Percentiles rank a stretch among this genome's conserved stretches.
Conservation (phyloP, 2,888 invertebrate species). For the Xylota sylvarum region DNA sequence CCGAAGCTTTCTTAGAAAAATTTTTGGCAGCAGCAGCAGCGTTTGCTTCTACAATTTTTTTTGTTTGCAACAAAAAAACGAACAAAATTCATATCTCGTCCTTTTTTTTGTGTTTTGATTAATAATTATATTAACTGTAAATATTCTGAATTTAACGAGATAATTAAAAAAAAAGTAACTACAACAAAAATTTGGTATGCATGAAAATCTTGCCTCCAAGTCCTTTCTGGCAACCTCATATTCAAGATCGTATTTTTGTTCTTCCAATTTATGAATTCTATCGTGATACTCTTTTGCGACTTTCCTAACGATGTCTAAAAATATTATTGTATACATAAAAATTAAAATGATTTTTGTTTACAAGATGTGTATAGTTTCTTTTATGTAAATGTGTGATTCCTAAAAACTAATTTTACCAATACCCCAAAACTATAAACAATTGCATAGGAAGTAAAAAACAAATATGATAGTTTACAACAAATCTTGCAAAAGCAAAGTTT, state of each 20-base stretch:
- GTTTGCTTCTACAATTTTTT: constrained; percentile 69
- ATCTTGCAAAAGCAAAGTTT: constrained; percentile 60
- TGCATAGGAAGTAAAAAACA: constrained; percentile 25
- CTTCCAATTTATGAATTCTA: constrained; percentile 84
- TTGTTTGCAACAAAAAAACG: constrained; percentile 51
- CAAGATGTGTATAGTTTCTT: constrained; percentile 28
- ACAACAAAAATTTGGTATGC: constrained; percentile 68
- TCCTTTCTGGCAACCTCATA: constrained; percentile 97
- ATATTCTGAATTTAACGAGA: constrained; percentile 42
- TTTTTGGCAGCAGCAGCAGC: constrained; percentile 70
- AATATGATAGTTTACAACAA: constrained; percentile 17
- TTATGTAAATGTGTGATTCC: constrained; percentile 30
- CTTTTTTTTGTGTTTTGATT: constrained; percentile 1
- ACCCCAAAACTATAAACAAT: constrained; percentile 8
- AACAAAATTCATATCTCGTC: constrained; percentile 48
- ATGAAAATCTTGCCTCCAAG: constrained; percentile 92
- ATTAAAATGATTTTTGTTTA: constrained; percentile 44
- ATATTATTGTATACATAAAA: constrained; percentile 57
- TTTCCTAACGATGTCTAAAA: constrained; percentile 83
- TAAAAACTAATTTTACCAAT: constrained; percentile 15
- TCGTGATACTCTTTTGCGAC: constrained; percentile 83
- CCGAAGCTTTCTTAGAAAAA: constrained; percentile 29
- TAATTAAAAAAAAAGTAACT: constrained; percentile 50
- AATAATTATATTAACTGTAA: constrained; percentile 47
- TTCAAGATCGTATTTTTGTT: constrained; percentile 98